Evolutionary conservation across 2,888 invertebrate species (phyloP), one percentile per base, ranked within the genome.

Genomic region (Augochlorella aurata): DNA sequence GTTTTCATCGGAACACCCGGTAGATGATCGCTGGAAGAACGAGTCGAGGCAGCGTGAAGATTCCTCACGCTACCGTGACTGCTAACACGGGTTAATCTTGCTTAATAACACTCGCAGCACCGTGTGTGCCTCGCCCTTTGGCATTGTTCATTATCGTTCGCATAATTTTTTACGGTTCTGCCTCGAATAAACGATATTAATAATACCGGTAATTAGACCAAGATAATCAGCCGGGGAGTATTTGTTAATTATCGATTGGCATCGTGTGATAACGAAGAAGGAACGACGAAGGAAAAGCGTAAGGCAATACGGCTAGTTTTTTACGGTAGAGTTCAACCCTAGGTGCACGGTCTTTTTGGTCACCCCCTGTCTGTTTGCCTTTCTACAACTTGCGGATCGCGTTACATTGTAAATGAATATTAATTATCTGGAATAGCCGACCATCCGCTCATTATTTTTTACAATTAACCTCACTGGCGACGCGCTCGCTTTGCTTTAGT

Each of bases 1-100:
- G 50, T 74, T 80, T 74, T 54, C 50, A n/a, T 38, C 58, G 61
- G 68, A 54, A 75, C 87, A 87, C 87, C 85, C 88, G 83, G 80
- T 87, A 79, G 52, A 72, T 75, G 49, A 18, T 63, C 10, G 18
- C 16, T n/a, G 68, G 67, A 50, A 67, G 83, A 77, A 70, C 81
- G 76, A 77, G 74, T 14, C 29, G 75, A 74, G 77, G 79, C 72
- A 87, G 80, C 82, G 84, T 84, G 84, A 86, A 84, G 86, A 82
- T 81, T 81, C 82, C 81, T 87, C 81, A 83, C 87, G 88, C 85
- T 83, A 85, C 84, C 85, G 81, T 85, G 86, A 88, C 87, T 86
- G 88, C 88, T 85, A 87, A 87, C 88, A 86, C 83, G 87, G 83
- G 80, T 87, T 87, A 87, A 88, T 87, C 87, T 88, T 78, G 79